A percentile compares a stretch with the other conserved stretches of the same genome.
Conservation (phyloP, 2,113 vertebrate genomes). For the Tapirus terrestris region DNA sequence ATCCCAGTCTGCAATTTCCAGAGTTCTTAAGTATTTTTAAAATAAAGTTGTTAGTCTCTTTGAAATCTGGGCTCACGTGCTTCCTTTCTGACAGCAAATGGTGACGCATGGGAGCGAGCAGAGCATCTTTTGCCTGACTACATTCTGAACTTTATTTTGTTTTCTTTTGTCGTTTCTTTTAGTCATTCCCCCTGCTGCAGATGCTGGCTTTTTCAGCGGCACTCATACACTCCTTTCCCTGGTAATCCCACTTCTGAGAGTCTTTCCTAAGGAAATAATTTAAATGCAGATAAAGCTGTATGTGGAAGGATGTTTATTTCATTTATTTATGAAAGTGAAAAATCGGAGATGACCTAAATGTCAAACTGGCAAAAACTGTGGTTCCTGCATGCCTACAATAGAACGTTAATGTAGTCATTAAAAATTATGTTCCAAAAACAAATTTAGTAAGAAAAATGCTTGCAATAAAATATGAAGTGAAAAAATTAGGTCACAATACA, state of each 20-base stretch:
- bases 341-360: conserved; percentile 32
- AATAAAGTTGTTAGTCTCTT: conserved; percentile 69
- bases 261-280: conserved; percentile 49
- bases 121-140: background rate
- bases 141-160: conserved; percentile 12
- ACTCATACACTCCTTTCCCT: background rate
- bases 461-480: background rate
- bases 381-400: background rate
- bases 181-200: background rate
- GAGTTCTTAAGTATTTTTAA: conserved; percentile 71
- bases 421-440: background rate
- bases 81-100: conserved; percentile 29
- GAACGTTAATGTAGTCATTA: background rate
- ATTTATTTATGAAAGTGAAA: conserved; percentile 52
- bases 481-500: background rate
- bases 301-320: conserved; percentile 61
- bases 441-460: background rate
- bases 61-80: conserved; percentile 60
- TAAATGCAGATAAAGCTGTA: conserved; percentile 52
- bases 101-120: background rate
- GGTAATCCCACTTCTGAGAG: conserved; percentile 40
- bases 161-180: conserved; percentile 46
- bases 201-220: background rate
- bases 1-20: conserved; percentile 69
- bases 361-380: background rate